These are phyloP conservation scores for Sus cebifrons DNA, from an alignment of 2,797 vertebrate genomes.

Conservation along the genomic window DNA sequence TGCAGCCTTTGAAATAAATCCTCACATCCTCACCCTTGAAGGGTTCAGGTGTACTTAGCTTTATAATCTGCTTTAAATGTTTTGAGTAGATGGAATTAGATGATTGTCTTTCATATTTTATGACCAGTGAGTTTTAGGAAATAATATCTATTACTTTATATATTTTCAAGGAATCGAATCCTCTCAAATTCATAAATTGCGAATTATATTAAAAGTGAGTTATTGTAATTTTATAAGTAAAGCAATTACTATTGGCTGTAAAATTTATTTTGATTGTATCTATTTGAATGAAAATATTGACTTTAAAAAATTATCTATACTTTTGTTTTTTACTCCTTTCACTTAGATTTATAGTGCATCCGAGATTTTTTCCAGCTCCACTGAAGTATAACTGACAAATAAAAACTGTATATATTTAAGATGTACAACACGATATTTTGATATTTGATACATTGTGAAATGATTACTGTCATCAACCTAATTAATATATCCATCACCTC, in stretches of 20 bases:
- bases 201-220: slow-evolving; percentile 9
- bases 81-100: slow-evolving; percentile 91
- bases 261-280: slow-evolving; percentile 22
- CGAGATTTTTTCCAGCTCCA: neutral
- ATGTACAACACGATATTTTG: neutral
- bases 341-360: slow-evolving; percentile 24
- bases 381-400: neutral
- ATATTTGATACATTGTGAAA: neutral
- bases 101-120: slow-evolving; percentile 58
- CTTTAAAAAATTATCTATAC: neutral
- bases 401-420: neutral
- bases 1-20: slow-evolving; percentile 92
- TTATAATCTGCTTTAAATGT: slow-evolving; percentile 95
- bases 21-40: slow-evolving; percentile 95
- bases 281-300: slow-evolving; percentile 58
- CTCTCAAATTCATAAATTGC: slow-evolving; percentile 46
- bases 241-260: neutral
- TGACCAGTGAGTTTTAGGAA: slow-evolving; percentile 52
- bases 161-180: slow-evolving; percentile 68
- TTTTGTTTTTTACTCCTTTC: neutral
- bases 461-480: neutral
- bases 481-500: slow-evolving; percentile 6
- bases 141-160: slow-evolving; percentile 70
- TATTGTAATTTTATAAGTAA: slow-evolving; percentile 59
- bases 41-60: slow-evolving; percentile 94